These are phyloP conservation scores for Lordiphosa mommai DNA, from an alignment of 1,140 invertebrate genomes.

Conservation along the genomic window DNA sequence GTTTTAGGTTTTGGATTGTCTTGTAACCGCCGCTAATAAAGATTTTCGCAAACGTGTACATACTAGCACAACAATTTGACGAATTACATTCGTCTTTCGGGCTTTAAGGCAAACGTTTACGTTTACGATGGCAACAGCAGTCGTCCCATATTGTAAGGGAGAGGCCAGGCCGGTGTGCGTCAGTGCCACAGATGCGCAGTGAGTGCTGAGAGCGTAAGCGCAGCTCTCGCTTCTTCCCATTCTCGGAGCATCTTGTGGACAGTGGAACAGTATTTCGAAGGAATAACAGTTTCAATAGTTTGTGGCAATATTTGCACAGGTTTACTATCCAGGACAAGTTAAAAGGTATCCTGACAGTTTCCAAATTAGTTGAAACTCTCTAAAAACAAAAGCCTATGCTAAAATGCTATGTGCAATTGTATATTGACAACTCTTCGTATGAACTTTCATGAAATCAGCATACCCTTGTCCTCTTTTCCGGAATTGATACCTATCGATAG, in stretches of 20 bases:
- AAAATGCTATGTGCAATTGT: too few species aligned
- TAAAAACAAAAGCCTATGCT: too few species aligned
- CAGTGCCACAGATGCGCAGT: constrained; percentile 16
- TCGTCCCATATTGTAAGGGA: constrained; percentile 1
- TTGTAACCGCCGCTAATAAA: constrained; percentile 11
- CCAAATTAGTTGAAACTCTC: too few species aligned
- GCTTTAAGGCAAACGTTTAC: constrained; percentile 46
- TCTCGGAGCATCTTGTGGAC: not conserved
- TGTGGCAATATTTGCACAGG: too few species aligned
- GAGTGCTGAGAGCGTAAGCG: constrained; percentile 7
- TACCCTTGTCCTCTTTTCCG: too few species aligned
- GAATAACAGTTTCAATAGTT: too few species aligned
- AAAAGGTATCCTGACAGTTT: too few species aligned
- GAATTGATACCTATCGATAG: constrained; percentile 1
- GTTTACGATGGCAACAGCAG: not conserved
- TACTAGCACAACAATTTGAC: constrained; percentile 56
- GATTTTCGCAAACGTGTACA: constrained; percentile 47
- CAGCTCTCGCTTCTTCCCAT: constrained; percentile 3
- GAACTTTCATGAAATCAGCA: too few species aligned
- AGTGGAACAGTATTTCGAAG: too few species aligned
- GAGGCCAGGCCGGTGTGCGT: not conserved
- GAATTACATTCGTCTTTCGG: constrained; percentile 53
- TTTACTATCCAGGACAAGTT: too few species aligned
- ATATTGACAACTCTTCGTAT: too few species aligned
- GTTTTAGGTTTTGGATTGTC: constrained; percentile 3